A percentile compares a stretch with the other conserved stretches of the same genome.
These are phyloP conservation scores for Polyommatus icarus DNA, from an alignment of 2,888 invertebrate genomes.

Conservation along the genomic window DNA sequence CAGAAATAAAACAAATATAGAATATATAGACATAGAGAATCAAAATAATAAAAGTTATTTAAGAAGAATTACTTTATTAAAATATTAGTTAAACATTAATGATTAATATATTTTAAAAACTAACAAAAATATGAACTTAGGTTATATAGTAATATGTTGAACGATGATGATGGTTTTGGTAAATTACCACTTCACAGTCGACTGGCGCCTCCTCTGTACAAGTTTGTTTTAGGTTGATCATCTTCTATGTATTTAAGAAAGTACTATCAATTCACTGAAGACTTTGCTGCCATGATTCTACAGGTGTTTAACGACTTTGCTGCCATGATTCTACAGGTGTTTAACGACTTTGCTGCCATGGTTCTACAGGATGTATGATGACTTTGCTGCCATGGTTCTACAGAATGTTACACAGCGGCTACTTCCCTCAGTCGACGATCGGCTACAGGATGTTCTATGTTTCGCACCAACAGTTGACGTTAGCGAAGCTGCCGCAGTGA, in stretches of 20 bases:
- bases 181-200: background rate
- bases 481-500: conserved; percentile 26
- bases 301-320: too few relatives aligned
- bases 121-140: background rate
- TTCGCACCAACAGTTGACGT: conserved; percentile 37
- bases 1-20: too few relatives aligned
- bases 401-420: background rate
- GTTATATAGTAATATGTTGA: background rate
- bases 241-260: background rate
- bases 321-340: too few relatives aligned
- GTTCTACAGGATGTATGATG: too few relatives aligned
- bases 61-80: background rate
- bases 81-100: background rate
- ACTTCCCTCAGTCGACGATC: background rate
- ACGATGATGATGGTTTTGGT: too few relatives aligned
- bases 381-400: too few relatives aligned
- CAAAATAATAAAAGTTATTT: background rate
- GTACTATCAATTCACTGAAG: background rate
- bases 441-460: conserved; percentile 10
- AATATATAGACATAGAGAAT: background rate
- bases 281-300: background rate
- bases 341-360: too few relatives aligned
- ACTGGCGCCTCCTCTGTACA: background rate
- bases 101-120: background rate
- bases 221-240: too few relatives aligned